These are phyloP conservation scores for Myotis brandtii DNA, from an alignment of 2,113 vertebrate genomes.

Conservation along the genomic window DNA sequence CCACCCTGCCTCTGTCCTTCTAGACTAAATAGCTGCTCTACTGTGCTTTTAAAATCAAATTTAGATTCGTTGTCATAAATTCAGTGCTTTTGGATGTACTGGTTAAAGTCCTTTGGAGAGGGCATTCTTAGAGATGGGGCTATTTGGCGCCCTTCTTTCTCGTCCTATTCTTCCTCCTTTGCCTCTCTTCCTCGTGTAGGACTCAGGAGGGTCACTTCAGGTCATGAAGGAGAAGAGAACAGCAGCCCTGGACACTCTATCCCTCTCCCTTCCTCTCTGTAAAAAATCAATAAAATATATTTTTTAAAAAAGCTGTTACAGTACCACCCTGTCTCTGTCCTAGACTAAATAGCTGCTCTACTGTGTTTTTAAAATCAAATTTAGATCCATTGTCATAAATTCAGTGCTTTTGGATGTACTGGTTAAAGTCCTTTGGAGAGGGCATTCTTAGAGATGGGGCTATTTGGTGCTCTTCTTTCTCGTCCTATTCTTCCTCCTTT, in stretches of 20 bases:
- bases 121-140: not conserved
- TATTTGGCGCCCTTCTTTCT: not conserved
- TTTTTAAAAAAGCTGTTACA: too few species aligned
- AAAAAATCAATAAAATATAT: too few species aligned
- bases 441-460: not conserved
- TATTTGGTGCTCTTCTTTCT: not conserved
- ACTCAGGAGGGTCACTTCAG: not conserved
- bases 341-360: not conserved
- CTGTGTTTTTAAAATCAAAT: slow-evolving; percentile 15
- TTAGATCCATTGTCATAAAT: not conserved
- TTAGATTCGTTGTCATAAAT: not conserved
- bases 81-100: not conserved
- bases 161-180: not conserved
- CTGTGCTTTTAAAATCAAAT: slow-evolving; percentile 15
- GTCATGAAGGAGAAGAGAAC: not conserved
- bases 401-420: not conserved
- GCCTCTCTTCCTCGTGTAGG: not conserved
- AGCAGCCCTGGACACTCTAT: not conserved
- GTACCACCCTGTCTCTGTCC: too few species aligned
- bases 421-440: not conserved
- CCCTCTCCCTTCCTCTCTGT: too few species aligned
- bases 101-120: not conserved
- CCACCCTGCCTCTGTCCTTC: not conserved
- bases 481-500: not conserved
- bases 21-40: not conserved